A percentile compares a stretch with the other conserved stretches of the same genome.
Conservation (phyloP, 2,113 vertebrate species). For the Notothenia rossii region DNA sequence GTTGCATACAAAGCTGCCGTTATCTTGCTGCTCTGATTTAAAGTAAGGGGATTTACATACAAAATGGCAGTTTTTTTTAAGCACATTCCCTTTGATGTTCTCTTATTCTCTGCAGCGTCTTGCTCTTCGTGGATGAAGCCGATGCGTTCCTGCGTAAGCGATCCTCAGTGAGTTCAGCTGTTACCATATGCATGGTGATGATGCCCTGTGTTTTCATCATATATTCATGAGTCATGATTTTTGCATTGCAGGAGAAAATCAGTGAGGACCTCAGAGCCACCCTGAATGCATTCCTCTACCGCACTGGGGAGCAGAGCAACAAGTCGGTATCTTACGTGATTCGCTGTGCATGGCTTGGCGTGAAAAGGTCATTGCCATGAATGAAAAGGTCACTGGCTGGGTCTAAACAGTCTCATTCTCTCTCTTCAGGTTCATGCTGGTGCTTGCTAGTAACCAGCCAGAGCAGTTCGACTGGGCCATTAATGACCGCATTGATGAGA, state of each 20-base stretch:
- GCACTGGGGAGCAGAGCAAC: slow-evolving; percentile 91
- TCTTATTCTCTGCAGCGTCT: slow-evolving; percentile 77
- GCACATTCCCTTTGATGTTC: slow-evolving; percentile 46
- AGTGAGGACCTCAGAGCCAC: slow-evolving; percentile 92
- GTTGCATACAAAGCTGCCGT: slow-evolving; percentile 5
- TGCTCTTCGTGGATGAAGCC: slow-evolving; percentile 92
- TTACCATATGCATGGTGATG: slow-evolving; percentile 43
- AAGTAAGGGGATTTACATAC: slow-evolving; percentile 1
- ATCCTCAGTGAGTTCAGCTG: slow-evolving; percentile 85
- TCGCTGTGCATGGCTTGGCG: slow-evolving; percentile 34
- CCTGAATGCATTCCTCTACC: slow-evolving; percentile 91
- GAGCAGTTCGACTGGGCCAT: slow-evolving; percentile 94
- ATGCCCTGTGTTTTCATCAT: slow-evolving; percentile 40
- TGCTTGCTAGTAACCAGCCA: slow-evolving; percentile 91
- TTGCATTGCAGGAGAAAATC: slow-evolving; percentile 88
- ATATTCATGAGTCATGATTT: slow-evolving; percentile 66
- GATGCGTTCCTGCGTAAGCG: slow-evolving; percentile 91
- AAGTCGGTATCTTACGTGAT: slow-evolving; percentile 66
- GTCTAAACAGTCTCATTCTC: slow-evolving; percentile 11
- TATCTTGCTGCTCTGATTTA: slow-evolving; percentile 24
- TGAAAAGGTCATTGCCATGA: slow-evolving; percentile 56
- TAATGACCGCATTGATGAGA: slow-evolving; percentile 90
- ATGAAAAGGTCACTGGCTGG: slow-evolving; percentile 38
- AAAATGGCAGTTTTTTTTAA: slow-evolving; percentile 14
- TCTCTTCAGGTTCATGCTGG: slow-evolving; percentile 90